Conservation (phyloP, 2,888 invertebrate genomes). For the Drosophila tanythrix region DNA sequence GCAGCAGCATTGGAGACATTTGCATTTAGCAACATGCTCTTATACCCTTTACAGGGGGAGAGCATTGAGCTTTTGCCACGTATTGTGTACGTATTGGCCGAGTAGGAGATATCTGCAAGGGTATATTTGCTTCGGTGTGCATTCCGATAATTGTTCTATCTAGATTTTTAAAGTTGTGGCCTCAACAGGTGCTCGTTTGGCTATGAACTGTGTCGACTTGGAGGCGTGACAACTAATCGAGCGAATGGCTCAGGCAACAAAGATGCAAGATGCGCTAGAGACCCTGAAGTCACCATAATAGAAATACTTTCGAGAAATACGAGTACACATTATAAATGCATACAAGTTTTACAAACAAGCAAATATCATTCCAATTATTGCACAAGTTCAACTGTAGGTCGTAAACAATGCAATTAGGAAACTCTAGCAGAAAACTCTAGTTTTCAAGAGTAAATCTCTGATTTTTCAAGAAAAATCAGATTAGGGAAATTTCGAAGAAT, state of each 20-base stretch:
- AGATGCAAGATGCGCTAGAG: background rate
- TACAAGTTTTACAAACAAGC: background rate
- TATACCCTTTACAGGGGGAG: background rate
- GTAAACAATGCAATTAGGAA: too few species aligned
- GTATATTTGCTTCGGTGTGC: background rate
- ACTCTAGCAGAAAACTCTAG: too few species aligned
- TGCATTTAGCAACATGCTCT: constrained; percentile 31
- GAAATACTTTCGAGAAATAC: background rate
- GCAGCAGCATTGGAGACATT: constrained; percentile 38
- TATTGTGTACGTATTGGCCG: background rate
- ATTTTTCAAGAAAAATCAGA: too few species aligned
- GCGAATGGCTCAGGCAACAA: background rate
- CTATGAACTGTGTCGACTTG: background rate
- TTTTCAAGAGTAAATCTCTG: too few species aligned
- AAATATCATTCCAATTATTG: too few species aligned
- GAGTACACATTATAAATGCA: background rate
- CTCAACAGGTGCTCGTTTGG: background rate
- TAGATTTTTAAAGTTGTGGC: background rate
- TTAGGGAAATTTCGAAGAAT: too few species aligned
- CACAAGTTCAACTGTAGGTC: too few species aligned
- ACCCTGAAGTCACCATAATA: background rate
- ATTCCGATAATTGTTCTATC: background rate
- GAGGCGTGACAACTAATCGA: too few species aligned
- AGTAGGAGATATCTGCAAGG: background rate
- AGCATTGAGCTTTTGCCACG: background rate